phyloP scores from a whole-genome alignment of 1,140 invertebrate genomes.

The Wasmannia auropunctata region DNA sequence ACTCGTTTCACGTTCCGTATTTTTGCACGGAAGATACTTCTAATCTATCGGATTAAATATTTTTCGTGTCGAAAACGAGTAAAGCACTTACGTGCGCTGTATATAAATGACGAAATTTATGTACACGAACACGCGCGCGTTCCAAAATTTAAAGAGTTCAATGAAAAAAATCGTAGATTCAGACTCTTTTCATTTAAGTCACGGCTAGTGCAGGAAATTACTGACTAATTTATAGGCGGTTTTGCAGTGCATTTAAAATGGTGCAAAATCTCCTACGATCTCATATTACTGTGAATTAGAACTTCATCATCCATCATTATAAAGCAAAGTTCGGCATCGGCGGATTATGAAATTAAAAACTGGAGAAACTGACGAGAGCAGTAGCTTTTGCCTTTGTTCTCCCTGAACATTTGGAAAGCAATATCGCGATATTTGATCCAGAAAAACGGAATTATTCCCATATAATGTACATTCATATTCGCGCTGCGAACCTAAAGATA shows the following conservation, averaged over 20 bases:
- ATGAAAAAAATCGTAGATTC: constrained; percentile 11
- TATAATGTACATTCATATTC: neutral
- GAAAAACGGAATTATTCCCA: neutral
- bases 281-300: neutral
- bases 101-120: constrained; percentile 26
- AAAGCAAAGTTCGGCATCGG: neutral
- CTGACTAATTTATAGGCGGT: neutral
- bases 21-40: constrained; percentile 58
- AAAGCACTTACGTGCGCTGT: constrained; percentile 21
- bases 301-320: neutral
- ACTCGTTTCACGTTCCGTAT: constrained; percentile 46
- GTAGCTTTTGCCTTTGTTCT: neutral
- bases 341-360: neutral
- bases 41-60: constrained; percentile 69
- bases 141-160: constrained; percentile 12
- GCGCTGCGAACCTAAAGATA: constrained; percentile 7
- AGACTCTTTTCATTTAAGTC: neutral
- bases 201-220: neutral
- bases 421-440: neutral
- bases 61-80: constrained; percentile 25
- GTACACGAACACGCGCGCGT: neutral
- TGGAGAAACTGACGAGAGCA: neutral
- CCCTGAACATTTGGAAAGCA: neutral
- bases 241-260: neutral
- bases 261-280: neutral